Base-by-base conservation (phyloP, 1,140 invertebrate species). In the Drosophila pallidifrons region DNA sequence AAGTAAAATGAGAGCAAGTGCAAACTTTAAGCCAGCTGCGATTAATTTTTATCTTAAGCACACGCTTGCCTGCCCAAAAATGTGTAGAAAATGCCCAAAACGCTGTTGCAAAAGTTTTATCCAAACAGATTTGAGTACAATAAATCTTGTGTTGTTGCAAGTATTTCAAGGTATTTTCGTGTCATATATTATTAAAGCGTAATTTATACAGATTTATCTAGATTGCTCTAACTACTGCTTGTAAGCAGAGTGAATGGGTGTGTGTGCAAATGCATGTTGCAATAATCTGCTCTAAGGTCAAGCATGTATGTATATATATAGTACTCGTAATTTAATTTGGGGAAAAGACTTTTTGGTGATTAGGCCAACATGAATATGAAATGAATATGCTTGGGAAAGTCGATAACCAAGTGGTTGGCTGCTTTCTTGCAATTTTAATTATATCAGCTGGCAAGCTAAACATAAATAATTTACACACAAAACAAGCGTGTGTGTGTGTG, bases 381-480 rank as follows among this genome's bases (percentile, higher is more conserved):
- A 75, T 70, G 58, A 41, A 75, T 70, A 63, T 57, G 41, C 51
- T 57, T 70, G 58, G 45, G 66, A 16, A 63, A 70, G 11, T 61
- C 38, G 38, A 75, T 64, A 63, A 10, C 10, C 20, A 15, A 25
- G 35, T 15, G 4, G 2, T 43, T 10, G 41, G 41, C 7, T 41
- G 52, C 8, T 32, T 73, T 41, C 35, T 59, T 63, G 58, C 57
- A 57, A 75, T 75, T 75, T 75, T 70, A 70, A 75, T 75, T 70
- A 75, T 70, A 46, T 49, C 66, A 63, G 41, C 38, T 30, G 38
- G 10, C 41, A 73, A 60, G 11, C 54, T 52, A 16, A 69, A 6
- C 66, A 75, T 75, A 49, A 75, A 60, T 57, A 61, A 75, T 49
- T 20, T 32, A 69, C 51, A 47, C 49, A 69, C 38, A 47, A 7